Evolutionary conservation across 2,113 vertebrate genomes (phyloP).

Genomic region (Marmota flaviventris): DNA sequence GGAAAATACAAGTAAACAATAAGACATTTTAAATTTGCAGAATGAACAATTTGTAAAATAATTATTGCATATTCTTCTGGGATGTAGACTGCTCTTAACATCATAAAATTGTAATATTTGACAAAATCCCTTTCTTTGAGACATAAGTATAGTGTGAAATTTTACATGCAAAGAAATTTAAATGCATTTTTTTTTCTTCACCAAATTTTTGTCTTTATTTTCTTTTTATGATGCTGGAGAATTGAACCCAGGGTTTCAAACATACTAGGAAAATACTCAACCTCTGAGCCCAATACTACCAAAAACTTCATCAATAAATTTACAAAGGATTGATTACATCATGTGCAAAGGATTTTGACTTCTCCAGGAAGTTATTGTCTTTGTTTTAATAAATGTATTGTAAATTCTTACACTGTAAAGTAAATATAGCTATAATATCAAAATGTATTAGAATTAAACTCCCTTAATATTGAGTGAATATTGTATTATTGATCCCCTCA

Average conservation of each 20-base stretch:
- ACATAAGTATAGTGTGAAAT: background rate
- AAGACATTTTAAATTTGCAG: background rate
- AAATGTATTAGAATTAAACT: background rate
- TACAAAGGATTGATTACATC: accelerated
- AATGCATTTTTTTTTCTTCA: background rate
- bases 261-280: too few species aligned
- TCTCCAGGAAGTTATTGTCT: background rate
- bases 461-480: background rate
- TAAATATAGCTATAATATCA: background rate
- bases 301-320: background rate
- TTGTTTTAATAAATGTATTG: background rate
- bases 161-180: background rate
- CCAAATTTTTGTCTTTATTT: too few species aligned
- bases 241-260: too few species aligned
- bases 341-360: background rate
- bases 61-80: background rate
- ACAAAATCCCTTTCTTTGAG: background rate
- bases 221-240: too few species aligned
- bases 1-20: background rate
- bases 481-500: background rate
- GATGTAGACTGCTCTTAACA: background rate
- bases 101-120: background rate
- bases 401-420: background rate
- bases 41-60: background rate
- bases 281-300: too few species aligned